phyloP scores from a whole-genome alignment of 1,140 invertebrate species.

The Helicoverpa armigera region DNA sequence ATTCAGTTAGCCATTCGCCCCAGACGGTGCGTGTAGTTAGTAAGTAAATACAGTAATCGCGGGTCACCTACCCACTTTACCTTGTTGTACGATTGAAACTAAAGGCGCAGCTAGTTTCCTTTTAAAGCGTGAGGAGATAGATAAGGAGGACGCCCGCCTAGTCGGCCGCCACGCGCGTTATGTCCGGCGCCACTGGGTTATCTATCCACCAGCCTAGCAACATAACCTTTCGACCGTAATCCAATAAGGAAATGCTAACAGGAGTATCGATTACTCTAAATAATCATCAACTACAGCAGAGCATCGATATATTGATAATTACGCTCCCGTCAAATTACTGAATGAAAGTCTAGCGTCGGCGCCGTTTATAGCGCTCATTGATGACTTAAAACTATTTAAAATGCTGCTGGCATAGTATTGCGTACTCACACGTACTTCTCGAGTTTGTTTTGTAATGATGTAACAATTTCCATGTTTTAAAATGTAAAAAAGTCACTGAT shows the following conservation, averaged over 20 bases:
- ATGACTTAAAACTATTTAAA: background rate
- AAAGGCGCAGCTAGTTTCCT: conserved; percentile 82
- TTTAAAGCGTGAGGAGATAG: conserved; percentile 78
- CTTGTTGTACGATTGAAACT: conserved; percentile 62
- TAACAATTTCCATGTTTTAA: too few species aligned
- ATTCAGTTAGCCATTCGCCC: too few species aligned
- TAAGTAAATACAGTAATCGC: background rate
- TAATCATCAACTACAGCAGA: background rate
- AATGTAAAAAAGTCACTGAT: background rate
- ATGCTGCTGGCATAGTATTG: background rate
- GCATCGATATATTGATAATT: background rate
- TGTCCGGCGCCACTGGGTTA: conserved; percentile 70
- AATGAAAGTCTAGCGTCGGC: background rate
- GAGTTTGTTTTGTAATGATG: too few species aligned
- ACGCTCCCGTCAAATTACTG: background rate
- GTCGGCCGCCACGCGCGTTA: conserved; percentile 58
- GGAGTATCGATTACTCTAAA: conserved; percentile 28
- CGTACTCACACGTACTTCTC: too few species aligned
- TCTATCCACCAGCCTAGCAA: conserved; percentile 52
- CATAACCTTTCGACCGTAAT: conserved; percentile 52
- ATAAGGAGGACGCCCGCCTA: conserved; percentile 72
- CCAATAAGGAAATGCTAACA: conserved; percentile 42
- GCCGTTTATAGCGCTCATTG: background rate
- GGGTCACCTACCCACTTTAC: background rate
- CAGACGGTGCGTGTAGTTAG: too few species aligned